These are phyloP conservation scores for Nothocercus julius DNA, from an alignment of 2,113 vertebrate species.

Conservation along the genomic window DNA sequence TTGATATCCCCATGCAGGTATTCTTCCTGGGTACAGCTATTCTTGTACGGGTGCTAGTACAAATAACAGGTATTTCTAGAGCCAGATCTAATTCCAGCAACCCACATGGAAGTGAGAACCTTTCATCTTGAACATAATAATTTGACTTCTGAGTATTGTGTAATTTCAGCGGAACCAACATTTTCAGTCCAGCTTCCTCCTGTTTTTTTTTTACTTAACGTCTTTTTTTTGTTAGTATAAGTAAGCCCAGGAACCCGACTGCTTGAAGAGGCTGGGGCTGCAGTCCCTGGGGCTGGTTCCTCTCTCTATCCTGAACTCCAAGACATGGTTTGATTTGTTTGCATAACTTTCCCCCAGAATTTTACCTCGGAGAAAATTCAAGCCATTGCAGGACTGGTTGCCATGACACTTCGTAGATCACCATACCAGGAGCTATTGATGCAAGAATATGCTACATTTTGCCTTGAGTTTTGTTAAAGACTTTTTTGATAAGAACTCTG, in stretches of 20 bases:
- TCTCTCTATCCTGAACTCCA: neutral
- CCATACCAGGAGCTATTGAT: neutral
- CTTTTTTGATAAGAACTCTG: conserved; percentile 16
- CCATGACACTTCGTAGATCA: conserved; percentile 38
- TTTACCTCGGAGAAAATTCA: neutral
- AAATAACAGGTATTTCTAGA: neutral
- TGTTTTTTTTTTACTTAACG: neutral
- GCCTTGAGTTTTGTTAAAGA: conserved; percentile 7
- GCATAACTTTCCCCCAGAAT: neutral
- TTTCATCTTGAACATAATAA: neutral
- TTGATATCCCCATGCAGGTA: no score
- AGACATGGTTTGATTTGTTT: neutral
- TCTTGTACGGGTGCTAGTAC: neutral
- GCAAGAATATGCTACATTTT: conserved; percentile 15
- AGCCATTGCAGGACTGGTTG: neutral
- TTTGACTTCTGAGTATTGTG: neutral
- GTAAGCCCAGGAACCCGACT: neutral
- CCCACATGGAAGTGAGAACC: neutral
- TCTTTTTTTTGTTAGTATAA: neutral
- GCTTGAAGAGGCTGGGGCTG: neutral
- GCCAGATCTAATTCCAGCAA: neutral
- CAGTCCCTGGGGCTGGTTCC: neutral
- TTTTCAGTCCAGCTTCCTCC: neutral
- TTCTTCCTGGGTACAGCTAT: neutral
- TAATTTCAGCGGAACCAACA: neutral